These are phyloP conservation scores for Botia almorhae DNA, from an alignment of 2,797 vertebrate species.

Conservation along the genomic window DNA sequence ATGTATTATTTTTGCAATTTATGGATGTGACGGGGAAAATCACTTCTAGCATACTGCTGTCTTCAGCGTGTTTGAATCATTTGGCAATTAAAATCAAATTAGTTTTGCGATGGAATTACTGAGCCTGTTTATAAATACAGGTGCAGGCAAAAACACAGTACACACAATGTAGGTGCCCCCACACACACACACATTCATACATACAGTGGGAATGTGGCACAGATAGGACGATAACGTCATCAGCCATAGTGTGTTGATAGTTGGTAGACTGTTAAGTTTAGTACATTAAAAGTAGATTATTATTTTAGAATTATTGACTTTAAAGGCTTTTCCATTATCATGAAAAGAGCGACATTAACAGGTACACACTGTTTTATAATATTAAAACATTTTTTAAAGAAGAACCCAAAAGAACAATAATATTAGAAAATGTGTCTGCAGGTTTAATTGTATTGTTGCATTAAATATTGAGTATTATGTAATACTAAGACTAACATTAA, in stretches of 20 bases:
- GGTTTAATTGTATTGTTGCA: background rate
- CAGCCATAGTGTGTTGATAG: slow-evolving; percentile 34
- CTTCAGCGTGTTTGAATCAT: slow-evolving; percentile 29
- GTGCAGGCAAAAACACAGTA: background rate
- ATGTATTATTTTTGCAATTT: slow-evolving; percentile 36
- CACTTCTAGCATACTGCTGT: background rate
- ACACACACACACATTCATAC: background rate
- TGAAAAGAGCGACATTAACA: background rate
- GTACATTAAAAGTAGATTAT: background rate
- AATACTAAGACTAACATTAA: no score
- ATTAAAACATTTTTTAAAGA: background rate
- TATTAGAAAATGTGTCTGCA: background rate
- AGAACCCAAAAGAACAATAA: background rate
- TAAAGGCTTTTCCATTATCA: no score
- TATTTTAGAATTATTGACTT: slow-evolving; percentile 3
- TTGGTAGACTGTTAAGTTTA: slow-evolving; percentile 22
- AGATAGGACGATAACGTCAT: slow-evolving; percentile 44
- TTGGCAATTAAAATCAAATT: slow-evolving; percentile 51
- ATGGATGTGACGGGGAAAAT: slow-evolving; percentile 18
- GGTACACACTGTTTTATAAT: background rate
- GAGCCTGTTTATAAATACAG: slow-evolving; percentile 15
- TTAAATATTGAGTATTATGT: background rate
- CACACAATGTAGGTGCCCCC: background rate
- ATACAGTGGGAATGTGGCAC: slow-evolving; percentile 38
- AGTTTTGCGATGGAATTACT: slow-evolving; percentile 39